Conservation (phyloP, 2,113 vertebrate species). For the Aldabrachelys gigantea region DNA sequence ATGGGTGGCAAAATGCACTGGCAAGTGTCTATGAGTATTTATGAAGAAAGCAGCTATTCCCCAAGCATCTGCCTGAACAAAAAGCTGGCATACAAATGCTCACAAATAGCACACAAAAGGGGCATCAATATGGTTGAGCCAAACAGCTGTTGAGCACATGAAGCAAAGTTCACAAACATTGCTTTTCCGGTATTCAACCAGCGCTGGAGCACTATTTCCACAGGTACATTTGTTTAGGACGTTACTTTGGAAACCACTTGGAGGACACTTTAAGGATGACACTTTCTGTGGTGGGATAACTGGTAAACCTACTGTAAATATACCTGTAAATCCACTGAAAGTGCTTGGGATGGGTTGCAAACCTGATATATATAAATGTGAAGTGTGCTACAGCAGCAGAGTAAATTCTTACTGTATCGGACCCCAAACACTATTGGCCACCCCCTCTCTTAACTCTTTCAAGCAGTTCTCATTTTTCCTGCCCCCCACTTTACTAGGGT, state of each 20-base stretch:
- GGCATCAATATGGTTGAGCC: not conserved
- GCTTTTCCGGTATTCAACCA: not conserved
- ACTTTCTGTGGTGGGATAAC: not conserved
- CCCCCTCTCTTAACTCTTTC: conserved; percentile 9
- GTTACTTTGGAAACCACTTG: not conserved
- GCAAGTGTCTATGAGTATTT: not conserved
- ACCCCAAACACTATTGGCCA: not conserved
- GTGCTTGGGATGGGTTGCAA: not conserved
- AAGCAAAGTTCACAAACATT: not conserved
- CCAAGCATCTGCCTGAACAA: not conserved
- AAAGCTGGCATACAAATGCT: not conserved
- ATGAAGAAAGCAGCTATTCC: not conserved
- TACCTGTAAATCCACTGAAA: not conserved
- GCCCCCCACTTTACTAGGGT: conserved; percentile 19
- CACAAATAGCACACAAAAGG: not conserved
- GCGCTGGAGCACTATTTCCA: not conserved
- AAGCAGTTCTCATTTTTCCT: not conserved
- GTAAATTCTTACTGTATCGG: not conserved
- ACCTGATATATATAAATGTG: not conserved
- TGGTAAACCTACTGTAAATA: not conserved
- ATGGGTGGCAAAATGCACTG: not conserved
- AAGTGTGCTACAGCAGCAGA: not conserved
- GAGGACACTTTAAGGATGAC: not conserved
- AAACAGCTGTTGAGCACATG: not conserved
- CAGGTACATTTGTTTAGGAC: not conserved